These are phyloP conservation scores for Oostethus manadensis DNA, from an alignment of 2,113 vertebrate species.

Conservation along the genomic window DNA sequence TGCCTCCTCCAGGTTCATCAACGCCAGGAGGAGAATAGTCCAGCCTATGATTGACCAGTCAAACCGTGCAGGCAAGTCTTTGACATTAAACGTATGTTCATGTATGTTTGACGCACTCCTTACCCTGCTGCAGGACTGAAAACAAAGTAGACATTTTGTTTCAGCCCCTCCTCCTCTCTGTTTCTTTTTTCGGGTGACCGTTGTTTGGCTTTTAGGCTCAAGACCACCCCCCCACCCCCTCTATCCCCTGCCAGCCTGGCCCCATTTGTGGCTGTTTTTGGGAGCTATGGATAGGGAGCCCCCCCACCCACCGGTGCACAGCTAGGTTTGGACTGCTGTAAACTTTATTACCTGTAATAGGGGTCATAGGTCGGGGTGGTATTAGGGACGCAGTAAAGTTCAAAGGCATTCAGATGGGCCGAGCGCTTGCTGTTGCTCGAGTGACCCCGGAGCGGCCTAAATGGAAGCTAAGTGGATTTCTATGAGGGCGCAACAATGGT, in stretches of 20 bases:
- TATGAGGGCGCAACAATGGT: conserved; percentile 76
- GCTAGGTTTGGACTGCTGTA: conserved; percentile 97
- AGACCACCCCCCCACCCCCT: conserved; percentile 29
- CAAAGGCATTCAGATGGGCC: conserved; percentile 88
- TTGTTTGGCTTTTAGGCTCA: conserved; percentile 65
- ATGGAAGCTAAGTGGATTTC: conserved; percentile 76
- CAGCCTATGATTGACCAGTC: conserved; percentile 99
- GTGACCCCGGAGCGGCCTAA: conserved; percentile 83
- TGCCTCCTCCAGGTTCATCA: conserved; percentile 90
- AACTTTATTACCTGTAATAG: conserved; percentile 99
- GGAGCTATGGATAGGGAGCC: conserved; percentile 28
- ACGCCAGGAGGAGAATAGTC: conserved; percentile 99
- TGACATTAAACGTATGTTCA: conserved; percentile 9
- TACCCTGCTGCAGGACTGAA: background rate
- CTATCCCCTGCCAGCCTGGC: conserved; percentile 25
- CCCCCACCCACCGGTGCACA: conserved; percentile 83
- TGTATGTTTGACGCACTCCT: background rate
- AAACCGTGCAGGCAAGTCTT: conserved; percentile 99
- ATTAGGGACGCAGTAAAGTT: conserved; percentile 97
- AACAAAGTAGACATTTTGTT: conserved; percentile 25
- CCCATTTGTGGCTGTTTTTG: conserved; percentile 55
- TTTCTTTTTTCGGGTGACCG: conserved; percentile 59
- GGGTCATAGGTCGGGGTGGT: conserved; percentile 87
- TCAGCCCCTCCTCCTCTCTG: conserved; percentile 14
- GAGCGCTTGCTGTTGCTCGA: conserved; percentile 84